phyloP scores from a whole-genome alignment of 2,888 invertebrate genomes.

The Drymonia ruficornis region DNA sequence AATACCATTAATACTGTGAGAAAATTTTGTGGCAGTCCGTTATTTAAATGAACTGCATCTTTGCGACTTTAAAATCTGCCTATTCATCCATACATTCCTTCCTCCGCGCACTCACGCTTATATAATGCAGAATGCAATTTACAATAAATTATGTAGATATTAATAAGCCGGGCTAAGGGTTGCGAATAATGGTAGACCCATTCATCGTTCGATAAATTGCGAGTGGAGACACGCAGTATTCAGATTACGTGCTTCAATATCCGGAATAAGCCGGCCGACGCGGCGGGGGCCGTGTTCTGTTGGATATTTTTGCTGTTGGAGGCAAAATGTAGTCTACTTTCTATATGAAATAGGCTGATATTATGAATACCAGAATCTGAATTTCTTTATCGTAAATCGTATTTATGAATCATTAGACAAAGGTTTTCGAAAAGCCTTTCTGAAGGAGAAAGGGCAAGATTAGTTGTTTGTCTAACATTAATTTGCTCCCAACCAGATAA shows the following conservation, averaged over 20 bases:
- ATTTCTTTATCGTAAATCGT: no score
- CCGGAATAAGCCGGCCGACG: conserved; percentile 66
- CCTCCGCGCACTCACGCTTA: conserved; percentile 56
- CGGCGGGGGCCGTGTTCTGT: conserved; percentile 11
- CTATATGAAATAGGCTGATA: no score
- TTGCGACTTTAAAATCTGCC: background rate
- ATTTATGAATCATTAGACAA: no score
- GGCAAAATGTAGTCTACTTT: background rate
- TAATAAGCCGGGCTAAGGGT: conserved; percentile 84
- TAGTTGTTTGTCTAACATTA: no score
- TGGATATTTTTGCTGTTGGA: background rate
- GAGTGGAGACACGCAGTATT: conserved; percentile 78
- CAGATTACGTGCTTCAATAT: conserved; percentile 85
- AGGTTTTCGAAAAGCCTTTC: no score
- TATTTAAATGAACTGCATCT: background rate
- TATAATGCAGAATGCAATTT: conserved; percentile 79
- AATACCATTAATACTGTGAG: no score
- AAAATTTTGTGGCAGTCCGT: no score
- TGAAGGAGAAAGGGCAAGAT: no score
- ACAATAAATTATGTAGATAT: conserved; percentile 84
- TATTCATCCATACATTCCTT: conserved; percentile 37
- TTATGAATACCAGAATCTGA: background rate
- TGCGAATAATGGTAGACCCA: conserved; percentile 76
- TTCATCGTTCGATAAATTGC: conserved; percentile 83
- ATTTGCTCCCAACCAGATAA: no score